Conservation (phyloP, 2,797 vertebrate genomes). For the Phoxinus dragarum region DNA sequence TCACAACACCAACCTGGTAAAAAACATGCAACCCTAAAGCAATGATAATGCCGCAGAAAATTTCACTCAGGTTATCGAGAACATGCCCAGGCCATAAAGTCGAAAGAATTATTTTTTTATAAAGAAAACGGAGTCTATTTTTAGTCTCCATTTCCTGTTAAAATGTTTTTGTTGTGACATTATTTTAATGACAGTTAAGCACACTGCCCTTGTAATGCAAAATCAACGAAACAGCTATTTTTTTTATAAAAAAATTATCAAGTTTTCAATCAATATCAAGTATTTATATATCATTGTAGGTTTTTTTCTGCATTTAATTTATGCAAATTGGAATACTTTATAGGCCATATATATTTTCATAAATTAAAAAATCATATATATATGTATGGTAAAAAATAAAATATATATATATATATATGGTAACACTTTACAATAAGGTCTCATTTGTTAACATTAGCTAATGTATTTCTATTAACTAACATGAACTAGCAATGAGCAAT, state of each 20-base stretch:
- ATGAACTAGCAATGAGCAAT: no score
- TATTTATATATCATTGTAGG: background rate
- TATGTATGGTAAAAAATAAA: no score
- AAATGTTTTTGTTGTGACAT: background rate
- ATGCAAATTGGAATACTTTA: background rate
- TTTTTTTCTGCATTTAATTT: background rate
- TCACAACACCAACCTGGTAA: slow-evolving; percentile 9
- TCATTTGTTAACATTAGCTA: no score
- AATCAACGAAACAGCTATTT: no score
- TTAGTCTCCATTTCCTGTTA: background rate
- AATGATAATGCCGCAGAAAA: background rate
- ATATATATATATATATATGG: no score
- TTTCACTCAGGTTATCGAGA: background rate
- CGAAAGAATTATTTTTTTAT: background rate
- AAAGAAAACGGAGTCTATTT: background rate
- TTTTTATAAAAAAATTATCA: no score
- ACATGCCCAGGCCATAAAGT: background rate
- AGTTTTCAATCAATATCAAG: no score
- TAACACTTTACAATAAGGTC: no score
- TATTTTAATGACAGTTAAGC: no score
- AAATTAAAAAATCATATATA: no score
- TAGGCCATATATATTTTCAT: background rate
- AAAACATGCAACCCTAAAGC: slow-evolving; percentile 25
- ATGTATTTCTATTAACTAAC: no score
- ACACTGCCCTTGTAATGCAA: background rate